These are phyloP conservation scores for Chrysoperla carnea DNA, from an alignment of 1,140 invertebrate species.

Conservation along the genomic window DNA sequence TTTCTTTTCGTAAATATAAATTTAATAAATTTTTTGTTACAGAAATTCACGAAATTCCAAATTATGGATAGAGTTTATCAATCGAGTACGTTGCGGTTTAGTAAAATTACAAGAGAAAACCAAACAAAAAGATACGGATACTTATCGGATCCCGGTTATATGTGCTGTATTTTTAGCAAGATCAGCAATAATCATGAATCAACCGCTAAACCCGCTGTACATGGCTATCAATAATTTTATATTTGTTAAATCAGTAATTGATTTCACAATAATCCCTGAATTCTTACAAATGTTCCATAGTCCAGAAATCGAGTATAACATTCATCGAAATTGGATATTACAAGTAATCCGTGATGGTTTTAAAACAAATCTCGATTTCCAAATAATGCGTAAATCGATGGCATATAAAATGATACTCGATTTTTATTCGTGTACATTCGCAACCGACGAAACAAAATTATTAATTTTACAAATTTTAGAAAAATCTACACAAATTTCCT, in stretches of 20 bases:
- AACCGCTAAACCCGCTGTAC: constrained; percentile 49
- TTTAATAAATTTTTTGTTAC: constrained; percentile 1
- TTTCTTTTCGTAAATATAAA: too few species aligned
- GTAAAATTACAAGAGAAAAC: constrained; percentile 15
- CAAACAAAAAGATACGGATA: constrained; percentile 7
- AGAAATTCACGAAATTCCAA: constrained; percentile 21
- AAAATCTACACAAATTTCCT: constrained; percentile 34
- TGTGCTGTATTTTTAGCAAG: constrained; percentile 45
- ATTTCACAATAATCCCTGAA: constrained; percentile 56
- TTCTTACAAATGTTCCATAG: constrained; percentile 55
- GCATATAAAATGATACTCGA: constrained; percentile 34
- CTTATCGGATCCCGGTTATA: background rate
- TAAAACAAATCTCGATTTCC: constrained; percentile 25
- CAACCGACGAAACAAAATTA: constrained; percentile 31
- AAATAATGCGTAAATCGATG: constrained; percentile 18
- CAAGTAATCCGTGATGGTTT: constrained; percentile 44
- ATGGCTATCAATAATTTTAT: constrained; percentile 47
- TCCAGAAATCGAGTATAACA: constrained; percentile 35
- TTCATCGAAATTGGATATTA: constrained; percentile 48
- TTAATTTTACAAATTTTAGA: constrained; percentile 40
- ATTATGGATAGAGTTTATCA: constrained; percentile 25
- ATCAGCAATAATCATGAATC: constrained; percentile 38
- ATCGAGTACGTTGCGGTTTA: constrained; percentile 8
- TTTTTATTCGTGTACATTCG: constrained; percentile 25
- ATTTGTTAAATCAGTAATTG: constrained; percentile 44